Evolutionary conservation across 2,888 invertebrate genomes (phyloP).

Genomic region (Caenorhabditis parvicauda): DNA sequence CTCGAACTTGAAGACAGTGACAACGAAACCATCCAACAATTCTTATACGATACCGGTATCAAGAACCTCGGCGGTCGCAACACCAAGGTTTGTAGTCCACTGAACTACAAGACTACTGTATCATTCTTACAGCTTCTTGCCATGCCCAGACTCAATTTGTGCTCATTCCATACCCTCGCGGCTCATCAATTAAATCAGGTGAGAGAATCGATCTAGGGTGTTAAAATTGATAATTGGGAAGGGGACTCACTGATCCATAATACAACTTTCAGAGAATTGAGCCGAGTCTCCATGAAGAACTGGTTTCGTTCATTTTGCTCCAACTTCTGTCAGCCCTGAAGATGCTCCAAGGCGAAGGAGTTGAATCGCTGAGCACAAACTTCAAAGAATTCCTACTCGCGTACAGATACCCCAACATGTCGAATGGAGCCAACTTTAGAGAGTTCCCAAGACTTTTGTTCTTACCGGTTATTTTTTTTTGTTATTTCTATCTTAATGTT

Average conservation of each 20-base stretch:
- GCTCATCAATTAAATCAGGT: constrained; percentile 52
- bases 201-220: not conserved
- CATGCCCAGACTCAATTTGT: constrained; percentile 49
- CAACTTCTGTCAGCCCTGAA: constrained; percentile 51
- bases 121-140: constrained; percentile 28
- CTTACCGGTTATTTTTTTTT: too few relatives aligned
- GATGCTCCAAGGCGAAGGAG: constrained; percentile 48
- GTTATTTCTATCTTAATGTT: too few relatives aligned
- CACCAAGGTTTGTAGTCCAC: constrained; percentile 35
- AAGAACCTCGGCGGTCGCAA: constrained; percentile 40
- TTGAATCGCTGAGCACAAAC: constrained; percentile 50
- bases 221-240: not conserved
- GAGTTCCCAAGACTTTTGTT: constrained; percentile 49
- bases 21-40: constrained; percentile 37
- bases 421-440: constrained; percentile 27
- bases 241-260: not conserved
- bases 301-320: constrained; percentile 51
- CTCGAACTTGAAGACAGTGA: constrained; percentile 52
- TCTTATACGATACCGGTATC: constrained; percentile 42
- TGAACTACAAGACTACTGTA: not conserved
- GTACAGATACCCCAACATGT: constrained; percentile 36
- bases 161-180: constrained; percentile 49
- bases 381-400: constrained; percentile 52
- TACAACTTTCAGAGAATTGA: constrained; percentile 27
- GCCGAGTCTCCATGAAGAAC: constrained; percentile 35